These are phyloP conservation scores for Scaptomyza polygonia DNA, from an alignment of 2,888 invertebrate genomes.

Conservation along the genomic window DNA sequence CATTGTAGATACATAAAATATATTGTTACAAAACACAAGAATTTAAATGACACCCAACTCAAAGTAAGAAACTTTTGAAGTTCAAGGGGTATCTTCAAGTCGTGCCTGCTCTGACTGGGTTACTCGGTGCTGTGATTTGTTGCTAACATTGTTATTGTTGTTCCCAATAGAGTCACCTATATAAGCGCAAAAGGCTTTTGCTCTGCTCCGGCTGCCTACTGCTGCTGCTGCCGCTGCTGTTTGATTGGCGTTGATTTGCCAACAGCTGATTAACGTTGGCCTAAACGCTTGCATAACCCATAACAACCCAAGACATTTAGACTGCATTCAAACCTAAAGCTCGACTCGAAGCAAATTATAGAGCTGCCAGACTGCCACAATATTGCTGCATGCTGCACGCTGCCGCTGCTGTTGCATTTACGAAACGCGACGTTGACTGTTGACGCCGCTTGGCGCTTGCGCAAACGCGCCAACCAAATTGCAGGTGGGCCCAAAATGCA, in stretches of 20 bases:
- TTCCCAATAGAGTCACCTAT: conserved; percentile 21
- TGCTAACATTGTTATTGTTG: background rate
- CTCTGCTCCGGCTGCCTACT: background rate
- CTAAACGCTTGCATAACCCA: conserved; percentile 55
- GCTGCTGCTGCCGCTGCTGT: background rate
- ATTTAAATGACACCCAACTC: too few species aligned
- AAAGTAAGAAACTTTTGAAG: too few species aligned
- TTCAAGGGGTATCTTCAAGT: background rate
- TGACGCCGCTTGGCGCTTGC: conserved; percentile 52
- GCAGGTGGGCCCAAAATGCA: conserved; percentile 72
- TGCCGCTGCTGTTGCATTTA: background rate
- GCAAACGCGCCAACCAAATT: conserved; percentile 59
- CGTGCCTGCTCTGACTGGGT: background rate
- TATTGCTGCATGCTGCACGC: background rate
- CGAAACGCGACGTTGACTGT: conserved; percentile 6
- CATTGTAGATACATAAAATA: too few species aligned
- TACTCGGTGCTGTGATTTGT: background rate
- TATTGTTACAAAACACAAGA: too few species aligned
- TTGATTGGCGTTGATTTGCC: conserved; percentile 64
- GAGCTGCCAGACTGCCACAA: conserved; percentile 17
- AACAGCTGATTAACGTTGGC: conserved; percentile 61
- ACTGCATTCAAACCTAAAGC: conserved; percentile 5
- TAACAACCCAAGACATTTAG: conserved; percentile 14
- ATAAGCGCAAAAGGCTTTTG: conserved; percentile 16
- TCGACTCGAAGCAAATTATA: conserved; percentile 41